Base-by-base conservation (phyloP, 2,113 vertebrate genomes). In the Gambusia holbrooki region DNA sequence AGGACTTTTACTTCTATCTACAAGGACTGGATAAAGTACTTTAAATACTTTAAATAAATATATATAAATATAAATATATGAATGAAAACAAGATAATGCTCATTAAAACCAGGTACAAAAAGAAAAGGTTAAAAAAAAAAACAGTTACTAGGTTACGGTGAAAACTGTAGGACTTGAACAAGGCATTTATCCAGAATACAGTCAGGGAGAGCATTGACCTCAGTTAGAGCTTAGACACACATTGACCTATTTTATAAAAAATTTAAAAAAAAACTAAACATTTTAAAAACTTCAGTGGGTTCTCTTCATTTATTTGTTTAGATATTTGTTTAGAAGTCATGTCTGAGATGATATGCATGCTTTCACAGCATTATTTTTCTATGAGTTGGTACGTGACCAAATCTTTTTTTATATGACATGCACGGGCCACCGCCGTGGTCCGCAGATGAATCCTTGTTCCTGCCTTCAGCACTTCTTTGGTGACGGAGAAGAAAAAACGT, bases 1-100 rank as follows among this genome's bases (percentile, higher is more conserved):
- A 99, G 97, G 96, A 98, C 96, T 99, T 99, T 98, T 98, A 98
- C 97, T 98, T 98, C 97, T 97, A 97, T 96, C 96, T 97, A 98
- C 96, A 96, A 94, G 90, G 90, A 94, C 93, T 94, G 92, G 93
- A 93, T 91, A 93, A 93, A 92, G 83, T 90, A 93, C 91, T 94
- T 94, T 91, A 92, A 94, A 93, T 92, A 92, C 87, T 91, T 81
- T 82, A 92, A 90, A 90, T 89, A 85, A 87, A 84, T 89, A 37
- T 19, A 70, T 72, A 71, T 70, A 70, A 61, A 62, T 29, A 62
- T 71, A 60, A 66, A 74, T 66, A 92, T 89, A 94, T 91, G 88
- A 92, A 93, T 89, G 91, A 91, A 93, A 93, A 91, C 91, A 91
- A 88, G 85, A 91, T 90, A 89, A 89, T 90, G 90, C 88, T 89